A percentile compares a stretch with the other conserved stretches of the same genome.
Evolutionary conservation across 2,888 invertebrate species (phyloP).

Genomic region (Lumbricus terrestris): DNA sequence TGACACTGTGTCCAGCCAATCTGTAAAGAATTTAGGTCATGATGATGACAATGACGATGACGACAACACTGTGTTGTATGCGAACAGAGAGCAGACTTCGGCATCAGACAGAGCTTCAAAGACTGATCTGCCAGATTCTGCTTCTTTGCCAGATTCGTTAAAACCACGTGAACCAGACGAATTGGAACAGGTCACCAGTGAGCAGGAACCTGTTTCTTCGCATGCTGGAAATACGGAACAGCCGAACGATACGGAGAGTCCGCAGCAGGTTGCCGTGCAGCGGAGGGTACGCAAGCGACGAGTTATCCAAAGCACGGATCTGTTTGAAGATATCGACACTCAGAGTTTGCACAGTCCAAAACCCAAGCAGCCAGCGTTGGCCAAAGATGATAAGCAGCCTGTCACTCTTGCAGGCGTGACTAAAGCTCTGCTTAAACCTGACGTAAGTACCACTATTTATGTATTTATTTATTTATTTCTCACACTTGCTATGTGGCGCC

Average conservation of each 20-base stretch:
- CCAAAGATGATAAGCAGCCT: not conserved
- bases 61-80: not conserved
- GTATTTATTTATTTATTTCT: no score
- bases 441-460: not conserved
- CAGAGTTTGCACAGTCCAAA: not conserved
- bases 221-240: not conserved
- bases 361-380: not conserved
- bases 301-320: not conserved
- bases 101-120: not conserved
- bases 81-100: not conserved
- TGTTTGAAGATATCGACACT: not conserved
- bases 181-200: not conserved
- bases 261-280: not conserved
- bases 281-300: not conserved
- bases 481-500: no score
- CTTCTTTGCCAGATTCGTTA: not conserved
- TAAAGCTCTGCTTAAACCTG: not conserved
- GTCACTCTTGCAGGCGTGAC: not conserved
- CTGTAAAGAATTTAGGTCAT: not conserved
- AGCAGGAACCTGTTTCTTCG: not conserved
- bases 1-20: not conserved
- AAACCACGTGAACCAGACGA: not conserved
- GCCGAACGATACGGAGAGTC: not conserved
- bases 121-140: not conserved
- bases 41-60: no score